Evolutionary conservation across 2,888 invertebrate genomes (phyloP).

Genomic region (Blera fallax): DNA sequence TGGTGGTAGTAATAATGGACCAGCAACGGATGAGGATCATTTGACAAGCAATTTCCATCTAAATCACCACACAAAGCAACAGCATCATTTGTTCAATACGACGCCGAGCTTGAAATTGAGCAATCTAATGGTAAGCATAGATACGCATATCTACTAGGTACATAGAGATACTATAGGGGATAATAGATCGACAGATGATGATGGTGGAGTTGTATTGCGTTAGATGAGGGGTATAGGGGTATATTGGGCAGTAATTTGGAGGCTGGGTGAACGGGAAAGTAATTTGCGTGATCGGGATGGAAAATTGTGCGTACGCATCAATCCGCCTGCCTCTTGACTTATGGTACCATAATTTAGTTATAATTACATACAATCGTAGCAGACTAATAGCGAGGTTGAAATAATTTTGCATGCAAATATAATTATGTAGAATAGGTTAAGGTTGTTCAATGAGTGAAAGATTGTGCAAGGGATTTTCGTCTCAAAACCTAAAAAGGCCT

Average conservation of each 20-base stretch:
- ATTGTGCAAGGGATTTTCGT: too few species aligned
- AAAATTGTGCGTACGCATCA: neutral
- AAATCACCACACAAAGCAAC: conserved; percentile 51
- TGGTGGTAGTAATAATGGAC: conserved; percentile 32
- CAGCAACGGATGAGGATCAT: conserved; percentile 46
- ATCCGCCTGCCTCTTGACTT: neutral
- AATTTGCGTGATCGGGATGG: neutral
- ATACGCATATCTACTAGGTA: neutral
- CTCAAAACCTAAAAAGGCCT: too few species aligned
- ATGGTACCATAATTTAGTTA: neutral
- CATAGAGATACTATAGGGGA: neutral
- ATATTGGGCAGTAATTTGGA: neutral
- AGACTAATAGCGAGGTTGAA: neutral
- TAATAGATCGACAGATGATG: conserved; percentile 36
- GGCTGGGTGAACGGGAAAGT: neutral
- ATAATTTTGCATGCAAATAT: neutral
- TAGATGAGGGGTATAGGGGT: neutral
- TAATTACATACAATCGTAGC: neutral
- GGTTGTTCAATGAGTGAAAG: neutral
- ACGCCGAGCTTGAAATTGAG: conserved; percentile 81
- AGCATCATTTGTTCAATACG: conserved; percentile 78
- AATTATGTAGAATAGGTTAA: neutral
- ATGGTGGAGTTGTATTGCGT: neutral
- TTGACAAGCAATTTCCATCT: conserved; percentile 63
- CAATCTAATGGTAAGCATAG: conserved; percentile 81